A percentile compares a stretch with the other conserved stretches of the same genome.
Conservation (phyloP, 2,888 invertebrate species). For the Xanthorhoe designata region DNA sequence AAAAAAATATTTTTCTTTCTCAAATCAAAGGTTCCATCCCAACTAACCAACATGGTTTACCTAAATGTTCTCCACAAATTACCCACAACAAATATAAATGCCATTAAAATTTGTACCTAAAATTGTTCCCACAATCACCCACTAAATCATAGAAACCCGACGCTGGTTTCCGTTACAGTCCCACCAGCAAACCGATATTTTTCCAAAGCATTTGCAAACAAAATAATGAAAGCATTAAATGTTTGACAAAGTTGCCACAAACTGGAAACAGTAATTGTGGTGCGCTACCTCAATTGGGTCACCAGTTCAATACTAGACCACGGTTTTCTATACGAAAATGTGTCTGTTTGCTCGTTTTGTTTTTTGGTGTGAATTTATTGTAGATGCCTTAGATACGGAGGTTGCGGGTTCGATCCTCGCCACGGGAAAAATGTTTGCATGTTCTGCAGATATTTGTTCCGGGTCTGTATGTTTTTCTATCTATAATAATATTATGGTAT, state of each 20-base stretch:
- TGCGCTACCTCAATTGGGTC: conserved; percentile 36
- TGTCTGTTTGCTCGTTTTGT: not conserved
- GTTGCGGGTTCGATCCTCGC: no score
- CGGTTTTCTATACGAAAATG: conserved; percentile 4
- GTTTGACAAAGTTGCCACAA: conserved; percentile 37
- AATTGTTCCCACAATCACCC: not conserved
- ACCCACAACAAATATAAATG: not conserved
- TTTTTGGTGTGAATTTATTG: no score
- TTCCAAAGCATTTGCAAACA: conserved; percentile 31
- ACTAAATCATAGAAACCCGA: conserved; percentile 1
- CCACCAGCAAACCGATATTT: conserved; percentile 19
- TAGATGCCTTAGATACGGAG: no score
- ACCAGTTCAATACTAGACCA: conserved; percentile 34
- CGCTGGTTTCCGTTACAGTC: not conserved
- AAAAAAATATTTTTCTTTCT: no score
- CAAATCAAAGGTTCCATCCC: no score
- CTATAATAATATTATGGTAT: no score
- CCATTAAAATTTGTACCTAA: not conserved
- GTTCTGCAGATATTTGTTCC: no score
- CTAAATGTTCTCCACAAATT: no score
- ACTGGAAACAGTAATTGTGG: conserved; percentile 37
- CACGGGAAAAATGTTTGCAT: no score
- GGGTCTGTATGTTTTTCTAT: no score
- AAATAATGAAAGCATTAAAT: conserved; percentile 31
- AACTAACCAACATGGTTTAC: no score